phyloP scores from a whole-genome alignment of 2,797 vertebrate genomes.

The Gorsachius magnificus region DNA sequence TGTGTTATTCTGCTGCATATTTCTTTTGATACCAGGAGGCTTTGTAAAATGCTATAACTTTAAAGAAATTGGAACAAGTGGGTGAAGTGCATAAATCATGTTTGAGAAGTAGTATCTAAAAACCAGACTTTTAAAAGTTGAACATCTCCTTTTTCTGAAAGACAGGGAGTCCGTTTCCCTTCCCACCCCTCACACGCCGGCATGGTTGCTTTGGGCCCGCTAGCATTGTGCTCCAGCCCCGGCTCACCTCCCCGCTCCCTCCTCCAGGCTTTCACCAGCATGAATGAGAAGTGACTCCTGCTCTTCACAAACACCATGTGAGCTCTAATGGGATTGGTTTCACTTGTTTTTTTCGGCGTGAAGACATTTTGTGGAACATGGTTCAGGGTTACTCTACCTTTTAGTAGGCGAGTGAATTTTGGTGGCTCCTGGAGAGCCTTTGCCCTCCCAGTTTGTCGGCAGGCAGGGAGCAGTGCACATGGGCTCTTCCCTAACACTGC shows the following conservation, averaged over 20 bases:
- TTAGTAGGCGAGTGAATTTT: fast-evolving
- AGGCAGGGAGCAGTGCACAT: fast-evolving
- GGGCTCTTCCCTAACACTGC: neutral
- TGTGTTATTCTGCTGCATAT: fast-evolving
- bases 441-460: fast-evolving
- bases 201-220: neutral
- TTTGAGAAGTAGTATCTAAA: slow-evolving; percentile 40
- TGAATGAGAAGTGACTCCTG: neutral
- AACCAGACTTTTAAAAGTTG: slow-evolving; percentile 23
- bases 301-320: neutral
- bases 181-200: neutral
- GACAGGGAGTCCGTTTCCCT: neutral
- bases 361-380: neutral
- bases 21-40: slow-evolving; percentile 12
- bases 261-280: neutral
- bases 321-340: neutral
- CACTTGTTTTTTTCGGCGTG: fast-evolving
- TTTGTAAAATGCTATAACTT: neutral
- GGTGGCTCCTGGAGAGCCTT: neutral
- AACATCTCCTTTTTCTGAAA: neutral
- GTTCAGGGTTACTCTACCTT: neutral
- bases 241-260: neutral
- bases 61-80: slow-evolving; percentile 8
- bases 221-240: neutral
- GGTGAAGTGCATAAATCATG: slow-evolving; percentile 15